phyloP scores from a whole-genome alignment of 1,140 invertebrate genomes.

The Notospermus geniculatus region DNA sequence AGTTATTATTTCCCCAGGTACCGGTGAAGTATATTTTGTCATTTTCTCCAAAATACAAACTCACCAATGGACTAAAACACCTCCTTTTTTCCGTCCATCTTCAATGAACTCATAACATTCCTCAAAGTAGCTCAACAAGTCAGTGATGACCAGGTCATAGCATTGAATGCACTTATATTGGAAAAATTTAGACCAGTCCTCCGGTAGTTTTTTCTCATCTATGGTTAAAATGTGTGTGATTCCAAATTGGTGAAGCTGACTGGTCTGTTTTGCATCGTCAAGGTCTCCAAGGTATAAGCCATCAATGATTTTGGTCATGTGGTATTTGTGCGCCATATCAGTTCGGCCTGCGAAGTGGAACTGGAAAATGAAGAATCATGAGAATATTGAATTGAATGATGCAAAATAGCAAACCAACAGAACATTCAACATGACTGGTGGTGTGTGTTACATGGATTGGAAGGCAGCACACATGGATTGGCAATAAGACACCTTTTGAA shows the following conservation, averaged over 20 bases:
- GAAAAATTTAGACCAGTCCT: constrained; percentile 23
- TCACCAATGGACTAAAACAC: constrained; percentile 45
- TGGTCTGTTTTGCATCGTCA: constrained; percentile 24
- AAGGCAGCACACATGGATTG: too few relatives aligned
- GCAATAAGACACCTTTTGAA: too few relatives aligned
- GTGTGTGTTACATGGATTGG: too few relatives aligned
- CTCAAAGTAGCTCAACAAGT: constrained; percentile 34
- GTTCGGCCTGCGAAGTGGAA: too few relatives aligned
- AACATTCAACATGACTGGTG: too few relatives aligned
- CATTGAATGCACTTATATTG: constrained; percentile 34
- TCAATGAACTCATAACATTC: constrained; percentile 42
- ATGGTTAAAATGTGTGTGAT: constrained; percentile 40
- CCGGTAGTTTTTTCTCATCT: constrained; percentile 26
- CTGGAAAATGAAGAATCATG: too few relatives aligned
- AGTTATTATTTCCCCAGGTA: too few relatives aligned
- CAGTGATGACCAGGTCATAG: constrained; percentile 32
- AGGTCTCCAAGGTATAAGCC: constrained; percentile 31
- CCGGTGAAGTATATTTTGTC: too few relatives aligned
- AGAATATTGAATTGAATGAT: too few relatives aligned
- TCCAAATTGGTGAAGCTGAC: constrained; percentile 15
- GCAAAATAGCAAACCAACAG: too few relatives aligned
- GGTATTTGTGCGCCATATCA: too few relatives aligned
- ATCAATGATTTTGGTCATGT: neutral
- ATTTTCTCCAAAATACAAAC: constrained; percentile 11
- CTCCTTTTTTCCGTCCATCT: constrained; percentile 30